phyloP scores from a whole-genome alignment of 2,113 vertebrate genomes.

The Corvus cornix region DNA sequence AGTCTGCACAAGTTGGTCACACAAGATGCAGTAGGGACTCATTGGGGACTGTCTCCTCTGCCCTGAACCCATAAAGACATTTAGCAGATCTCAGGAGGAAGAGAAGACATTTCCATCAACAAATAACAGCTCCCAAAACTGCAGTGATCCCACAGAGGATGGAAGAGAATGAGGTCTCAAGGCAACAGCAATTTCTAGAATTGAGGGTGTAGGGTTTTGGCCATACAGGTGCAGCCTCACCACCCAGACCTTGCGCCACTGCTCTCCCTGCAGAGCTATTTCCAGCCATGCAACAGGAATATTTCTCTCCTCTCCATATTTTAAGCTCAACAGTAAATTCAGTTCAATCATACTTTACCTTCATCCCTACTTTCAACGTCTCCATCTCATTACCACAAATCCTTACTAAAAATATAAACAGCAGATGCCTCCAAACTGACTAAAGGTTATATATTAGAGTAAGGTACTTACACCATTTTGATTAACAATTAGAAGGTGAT shows the following conservation, averaged over 20 bases:
- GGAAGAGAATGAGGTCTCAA: not conserved
- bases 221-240: not conserved
- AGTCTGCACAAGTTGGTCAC: not conserved
- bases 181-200: not conserved
- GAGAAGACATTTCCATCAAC: rapidly evolving
- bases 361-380: not conserved
- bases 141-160: not conserved
- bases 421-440: not conserved
- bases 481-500: not conserved
- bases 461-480: not conserved
- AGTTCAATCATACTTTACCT: not conserved
- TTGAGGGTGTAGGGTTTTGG: not conserved
- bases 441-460: not conserved
- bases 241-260: not conserved
- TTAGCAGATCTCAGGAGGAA: not conserved
- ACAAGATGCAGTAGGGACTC: not conserved
- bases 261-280: not conserved
- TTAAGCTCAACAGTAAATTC: not conserved
- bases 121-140: not conserved
- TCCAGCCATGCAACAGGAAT: not conserved
- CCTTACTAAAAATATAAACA: not conserved
- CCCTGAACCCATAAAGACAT: rapidly evolving
- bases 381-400: not conserved
- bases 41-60: rapidly evolving
- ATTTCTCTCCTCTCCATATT: not conserved